A percentile compares a stretch with the other conserved stretches of the same genome.
phyloP scores from a whole-genome alignment of 2,888 invertebrate genomes.

The Drosophila diplacantha region DNA sequence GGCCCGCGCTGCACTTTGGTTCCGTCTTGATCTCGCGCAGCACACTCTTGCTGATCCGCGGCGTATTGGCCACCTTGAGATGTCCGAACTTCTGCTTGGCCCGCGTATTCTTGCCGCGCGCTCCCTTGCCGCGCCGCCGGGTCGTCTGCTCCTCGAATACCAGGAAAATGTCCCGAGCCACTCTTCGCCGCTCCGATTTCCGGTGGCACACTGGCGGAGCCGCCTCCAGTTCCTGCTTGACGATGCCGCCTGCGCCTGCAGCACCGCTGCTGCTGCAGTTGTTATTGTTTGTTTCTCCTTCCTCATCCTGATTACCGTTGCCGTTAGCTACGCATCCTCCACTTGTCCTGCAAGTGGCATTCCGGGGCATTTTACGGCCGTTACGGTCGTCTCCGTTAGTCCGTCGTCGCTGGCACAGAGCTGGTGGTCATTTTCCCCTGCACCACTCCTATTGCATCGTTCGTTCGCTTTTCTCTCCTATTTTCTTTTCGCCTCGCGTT shows the following conservation, averaged over 20 bases:
- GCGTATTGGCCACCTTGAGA: slow-evolving; percentile 67
- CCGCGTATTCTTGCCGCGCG: slow-evolving; percentile 63
- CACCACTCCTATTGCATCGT: slow-evolving; percentile 41
- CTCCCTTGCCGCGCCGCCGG: slow-evolving; percentile 64
- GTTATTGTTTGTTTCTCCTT: slow-evolving; percentile 25
- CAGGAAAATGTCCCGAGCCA: slow-evolving; percentile 76
- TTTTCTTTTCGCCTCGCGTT: slow-evolving; percentile 33
- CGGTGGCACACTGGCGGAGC: slow-evolving; percentile 65
- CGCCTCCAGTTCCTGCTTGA: slow-evolving; percentile 67
- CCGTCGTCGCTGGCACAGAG: slow-evolving; percentile 20
- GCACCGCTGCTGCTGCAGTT: slow-evolving; percentile 18
- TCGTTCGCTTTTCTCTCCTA: slow-evolving; percentile 31
- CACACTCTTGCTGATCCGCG: slow-evolving; percentile 63
- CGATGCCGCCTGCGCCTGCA: slow-evolving; percentile 20
- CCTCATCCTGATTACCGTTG: slow-evolving; percentile 30
- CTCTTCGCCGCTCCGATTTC: slow-evolving; percentile 76
- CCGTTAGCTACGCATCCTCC: slow-evolving; percentile 57
- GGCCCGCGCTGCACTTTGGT: slow-evolving; percentile 64
- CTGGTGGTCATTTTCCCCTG: slow-evolving; percentile 26
- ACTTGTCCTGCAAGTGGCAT: slow-evolving; percentile 67
- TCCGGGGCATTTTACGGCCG: slow-evolving; percentile 69
- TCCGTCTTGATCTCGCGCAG: slow-evolving; percentile 74
- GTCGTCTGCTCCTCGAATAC: slow-evolving; percentile 75
- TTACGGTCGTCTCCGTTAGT: slow-evolving; percentile 37
- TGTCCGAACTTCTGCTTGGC: slow-evolving; percentile 72